phyloP scores from a whole-genome alignment of 2,797 vertebrate species.

The Trachops cirrhosus region DNA sequence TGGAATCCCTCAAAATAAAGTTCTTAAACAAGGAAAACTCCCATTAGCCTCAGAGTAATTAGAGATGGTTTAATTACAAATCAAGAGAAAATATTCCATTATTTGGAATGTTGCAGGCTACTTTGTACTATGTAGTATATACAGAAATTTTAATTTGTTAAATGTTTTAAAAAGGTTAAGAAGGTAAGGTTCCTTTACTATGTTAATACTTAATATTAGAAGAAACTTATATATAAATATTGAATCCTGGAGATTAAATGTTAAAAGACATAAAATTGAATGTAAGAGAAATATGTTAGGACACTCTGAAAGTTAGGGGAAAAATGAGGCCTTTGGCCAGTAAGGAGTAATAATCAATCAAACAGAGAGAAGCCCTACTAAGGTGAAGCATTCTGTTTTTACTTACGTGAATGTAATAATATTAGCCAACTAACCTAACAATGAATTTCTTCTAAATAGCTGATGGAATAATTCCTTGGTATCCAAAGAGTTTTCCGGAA shows the following conservation, averaged over 20 bases:
- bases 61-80: constrained; percentile 22
- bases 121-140: neutral
- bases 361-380: neutral
- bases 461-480: neutral
- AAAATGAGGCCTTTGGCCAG: neutral
- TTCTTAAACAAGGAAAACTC: neutral
- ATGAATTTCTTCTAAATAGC: neutral
- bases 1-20: neutral
- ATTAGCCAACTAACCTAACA: neutral
- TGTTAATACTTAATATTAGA: neutral
- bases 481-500: neutral
- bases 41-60: neutral
- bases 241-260: neutral
- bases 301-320: neutral
- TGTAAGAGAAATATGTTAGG: neutral
- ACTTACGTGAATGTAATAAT: neutral
- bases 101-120: neutral
- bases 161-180: neutral
- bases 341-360: neutral
- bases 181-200: neutral
- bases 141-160: neutral
- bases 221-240: neutral
- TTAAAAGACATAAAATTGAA: neutral
- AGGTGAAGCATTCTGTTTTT: neutral
- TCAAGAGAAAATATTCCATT: constrained; percentile 19